Percentiles rank a stretch among this genome's conserved stretches.
Evolutionary conservation across 2,113 vertebrate genomes (phyloP).

Genomic region (Leptosomus discolor): DNA sequence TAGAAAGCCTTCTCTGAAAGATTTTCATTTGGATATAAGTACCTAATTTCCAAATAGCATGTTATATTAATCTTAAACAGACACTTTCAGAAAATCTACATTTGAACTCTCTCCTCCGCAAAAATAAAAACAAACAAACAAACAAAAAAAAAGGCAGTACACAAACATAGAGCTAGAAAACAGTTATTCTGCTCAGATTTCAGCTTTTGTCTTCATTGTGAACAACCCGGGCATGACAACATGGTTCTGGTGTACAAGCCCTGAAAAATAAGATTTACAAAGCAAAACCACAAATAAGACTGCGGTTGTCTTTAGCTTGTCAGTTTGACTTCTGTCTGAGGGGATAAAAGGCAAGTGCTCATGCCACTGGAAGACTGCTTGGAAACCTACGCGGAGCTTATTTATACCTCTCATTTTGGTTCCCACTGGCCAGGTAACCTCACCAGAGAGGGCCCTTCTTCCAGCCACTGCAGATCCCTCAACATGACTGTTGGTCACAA

Average conservation of each 20-base stretch:
- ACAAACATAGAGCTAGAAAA: not conserved
- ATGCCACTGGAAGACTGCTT: not conserved
- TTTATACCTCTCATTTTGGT: not conserved
- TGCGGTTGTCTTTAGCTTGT: not conserved
- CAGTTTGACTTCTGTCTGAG: not conserved
- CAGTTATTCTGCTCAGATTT: not conserved
- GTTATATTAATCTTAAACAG: not conserved
- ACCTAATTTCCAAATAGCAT: not conserved
- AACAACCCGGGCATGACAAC: not conserved
- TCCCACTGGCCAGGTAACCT: not conserved
- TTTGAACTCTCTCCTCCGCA: not conserved
- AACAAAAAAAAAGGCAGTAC: not conserved
- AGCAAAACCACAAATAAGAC: not conserved
- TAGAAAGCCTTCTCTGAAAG: not conserved
- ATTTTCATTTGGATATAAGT: not conserved
- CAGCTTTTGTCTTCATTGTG: not conserved
- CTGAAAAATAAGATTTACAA: not conserved
- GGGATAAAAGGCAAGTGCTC: not conserved
- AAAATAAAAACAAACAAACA: not conserved
- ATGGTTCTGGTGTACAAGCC: not conserved
- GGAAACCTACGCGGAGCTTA: not conserved
- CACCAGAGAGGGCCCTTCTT: not conserved
- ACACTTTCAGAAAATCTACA: not conserved
- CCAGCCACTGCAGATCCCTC: not conserved
- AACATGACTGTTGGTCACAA: rapidly evolving